Percentiles rank a stretch among this genome's conserved stretches.
Evolutionary conservation across 2,113 vertebrate species (phyloP).

Genomic region (Macaca fascicularis): T2T-MFA8v1.1 NC_088395.1:115679501-115680000

Average conservation of each 20-base stretch:
- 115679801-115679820: background rate
- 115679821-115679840: background rate
- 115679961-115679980: no score
- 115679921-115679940: no score
- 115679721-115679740: no score
- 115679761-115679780: background rate
- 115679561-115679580: background rate
- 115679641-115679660: background rate
- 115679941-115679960: no score
- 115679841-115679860: background rate
- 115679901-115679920: no score
- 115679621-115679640: background rate
- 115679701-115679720: no score
- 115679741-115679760: background rate
- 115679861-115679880: background rate
- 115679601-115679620: background rate
- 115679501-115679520: background rate
- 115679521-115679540: background rate
- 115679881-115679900: no score
- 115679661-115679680: background rate
- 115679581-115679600: background rate
- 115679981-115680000: no score
- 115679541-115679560: background rate
- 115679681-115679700: background rate
- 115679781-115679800: background rate